These are phyloP conservation scores for Zelostemma sp. DNA, from an alignment of 1,140 invertebrate species.

Conservation along the genomic window DNA sequence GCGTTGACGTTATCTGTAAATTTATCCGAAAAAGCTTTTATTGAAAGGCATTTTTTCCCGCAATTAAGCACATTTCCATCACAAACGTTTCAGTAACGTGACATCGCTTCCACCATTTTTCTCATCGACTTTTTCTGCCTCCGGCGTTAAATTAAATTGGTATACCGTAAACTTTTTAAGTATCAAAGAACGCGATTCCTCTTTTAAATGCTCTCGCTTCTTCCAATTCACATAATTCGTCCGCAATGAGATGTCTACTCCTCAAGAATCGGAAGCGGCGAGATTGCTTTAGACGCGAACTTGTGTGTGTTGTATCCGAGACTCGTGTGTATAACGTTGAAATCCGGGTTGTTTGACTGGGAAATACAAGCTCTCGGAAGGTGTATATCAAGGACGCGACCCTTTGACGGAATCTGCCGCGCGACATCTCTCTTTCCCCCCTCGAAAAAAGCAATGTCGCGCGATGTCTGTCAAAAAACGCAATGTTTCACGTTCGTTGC, in stretches of 20 bases:
- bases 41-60: neutral
- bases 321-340: neutral
- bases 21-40: neutral
- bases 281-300: neutral
- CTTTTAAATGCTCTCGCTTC: neutral
- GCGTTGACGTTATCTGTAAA: neutral
- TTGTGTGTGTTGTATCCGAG: neutral
- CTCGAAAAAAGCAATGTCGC: too few species aligned
- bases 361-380: neutral
- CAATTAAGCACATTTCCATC: conserved; percentile 1
- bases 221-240: neutral
- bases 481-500: too few species aligned
- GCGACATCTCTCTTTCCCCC: too few species aligned
- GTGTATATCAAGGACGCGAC: neutral
- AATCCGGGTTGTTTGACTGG: neutral
- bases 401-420: too few species aligned
- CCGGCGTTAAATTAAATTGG: neutral
- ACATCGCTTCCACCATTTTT: neutral
- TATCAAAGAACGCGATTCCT: neutral
- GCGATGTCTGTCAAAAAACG: too few species aligned
- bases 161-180: neutral
- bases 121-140: neutral
- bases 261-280: neutral
- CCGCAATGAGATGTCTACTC: neutral
- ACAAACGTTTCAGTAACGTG: neutral